Percentiles rank a stretch among this genome's conserved stretches.
These are phyloP conservation scores for Ranitomeya imitator DNA, from an alignment of 2,113 vertebrate genomes.

Conservation along the genomic window DNA sequence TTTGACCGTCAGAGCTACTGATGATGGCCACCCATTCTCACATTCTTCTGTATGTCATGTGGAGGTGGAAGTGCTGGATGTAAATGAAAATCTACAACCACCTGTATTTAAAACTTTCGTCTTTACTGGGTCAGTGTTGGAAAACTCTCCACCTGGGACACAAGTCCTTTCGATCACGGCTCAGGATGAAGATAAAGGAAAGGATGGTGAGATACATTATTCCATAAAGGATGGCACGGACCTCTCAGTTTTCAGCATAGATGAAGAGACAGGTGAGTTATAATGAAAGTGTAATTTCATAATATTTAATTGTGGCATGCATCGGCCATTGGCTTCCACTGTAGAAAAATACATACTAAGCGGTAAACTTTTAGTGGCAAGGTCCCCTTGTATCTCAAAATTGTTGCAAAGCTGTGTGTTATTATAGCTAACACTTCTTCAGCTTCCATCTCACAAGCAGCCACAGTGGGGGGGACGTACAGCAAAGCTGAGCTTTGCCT, in stretches of 20 bases:
- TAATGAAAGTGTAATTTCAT: not conserved
- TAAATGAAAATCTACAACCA: conserved; percentile 90
- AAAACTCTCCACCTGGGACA: conserved; percentile 81
- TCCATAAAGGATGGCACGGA: conserved; percentile 86
- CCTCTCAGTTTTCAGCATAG: conserved; percentile 83
- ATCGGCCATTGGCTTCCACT: no score
- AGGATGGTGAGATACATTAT: conserved; percentile 87
- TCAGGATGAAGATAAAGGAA: conserved; percentile 82
- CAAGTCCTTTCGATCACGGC: conserved; percentile 79
- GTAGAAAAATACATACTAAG: no score
- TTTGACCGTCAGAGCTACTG: conserved; percentile 85
- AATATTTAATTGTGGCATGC: no score
- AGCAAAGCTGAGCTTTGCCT: no score
- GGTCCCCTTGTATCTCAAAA: no score
- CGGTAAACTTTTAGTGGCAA: no score
- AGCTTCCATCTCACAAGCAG: no score
- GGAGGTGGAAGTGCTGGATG: conserved; percentile 86
- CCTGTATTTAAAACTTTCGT: conserved; percentile 86
- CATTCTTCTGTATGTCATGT: conserved; percentile 87
- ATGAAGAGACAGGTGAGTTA: conserved; percentile 87
- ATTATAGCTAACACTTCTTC: no score
- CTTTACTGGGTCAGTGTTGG: conserved; percentile 80
- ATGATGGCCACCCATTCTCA: conserved; percentile 82
- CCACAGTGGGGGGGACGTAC: no score
- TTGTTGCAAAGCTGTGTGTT: no score